Conservation (phyloP, 2,797 vertebrate species). For the Trachops cirrhosus region DNA sequence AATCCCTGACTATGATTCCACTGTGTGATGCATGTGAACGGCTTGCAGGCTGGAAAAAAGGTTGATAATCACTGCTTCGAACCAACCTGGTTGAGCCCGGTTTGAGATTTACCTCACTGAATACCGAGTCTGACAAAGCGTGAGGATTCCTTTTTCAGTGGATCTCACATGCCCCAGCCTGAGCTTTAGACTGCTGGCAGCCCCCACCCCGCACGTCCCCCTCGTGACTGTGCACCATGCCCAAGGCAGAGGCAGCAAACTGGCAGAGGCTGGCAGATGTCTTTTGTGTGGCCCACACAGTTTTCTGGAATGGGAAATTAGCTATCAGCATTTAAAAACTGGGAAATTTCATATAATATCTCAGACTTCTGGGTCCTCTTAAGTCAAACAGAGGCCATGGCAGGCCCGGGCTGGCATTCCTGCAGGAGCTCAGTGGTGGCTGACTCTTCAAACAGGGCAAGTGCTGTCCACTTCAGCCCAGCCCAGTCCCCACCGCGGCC, state of each 20-base stretch:
- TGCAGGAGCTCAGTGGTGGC: not conserved
- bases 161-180: not conserved
- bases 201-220: not conserved
- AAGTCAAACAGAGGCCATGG: not conserved
- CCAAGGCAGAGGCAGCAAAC: conserved; percentile 3
- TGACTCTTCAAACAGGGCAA: not conserved
- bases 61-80: conserved; percentile 14
- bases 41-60: not conserved
- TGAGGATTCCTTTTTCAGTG: not conserved
- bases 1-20: not conserved
- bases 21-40: not conserved
- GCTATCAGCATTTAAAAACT: conserved; percentile 39
- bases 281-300: conserved; percentile 46
- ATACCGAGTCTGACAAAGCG: not conserved
- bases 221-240: not conserved
- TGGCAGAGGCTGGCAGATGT: conserved; percentile 13
- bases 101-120: not conserved
- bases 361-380: conserved; percentile 18
- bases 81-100: not conserved
- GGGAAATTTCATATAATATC: conserved; percentile 24
- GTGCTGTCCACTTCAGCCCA: not conserved
- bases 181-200: not conserved
- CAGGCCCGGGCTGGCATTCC: not conserved
- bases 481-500: not conserved
- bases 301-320: not conserved